These are phyloP conservation scores for Ostrea edulis DNA, from an alignment of 1,140 invertebrate species.

Conservation along the genomic window DNA sequence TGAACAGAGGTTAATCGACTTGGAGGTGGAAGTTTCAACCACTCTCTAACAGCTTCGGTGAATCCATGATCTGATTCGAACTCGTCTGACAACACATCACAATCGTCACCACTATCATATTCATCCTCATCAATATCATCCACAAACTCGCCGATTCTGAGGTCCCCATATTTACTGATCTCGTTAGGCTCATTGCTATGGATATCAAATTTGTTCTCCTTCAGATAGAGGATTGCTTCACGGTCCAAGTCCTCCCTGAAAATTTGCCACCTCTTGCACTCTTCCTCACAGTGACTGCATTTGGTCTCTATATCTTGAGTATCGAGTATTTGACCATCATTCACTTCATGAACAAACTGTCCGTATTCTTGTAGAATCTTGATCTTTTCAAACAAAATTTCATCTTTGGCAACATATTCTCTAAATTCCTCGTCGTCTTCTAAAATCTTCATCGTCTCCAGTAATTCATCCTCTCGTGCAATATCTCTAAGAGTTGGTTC, in stretches of 20 bases:
- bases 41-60: neutral
- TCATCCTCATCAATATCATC: slow-evolving; percentile 5
- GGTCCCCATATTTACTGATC: slow-evolving; percentile 22
- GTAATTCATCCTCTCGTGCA: neutral
- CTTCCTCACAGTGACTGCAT: neutral
- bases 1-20: neutral
- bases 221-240: neutral
- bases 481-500: neutral
- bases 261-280: slow-evolving; percentile 11
- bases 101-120: neutral
- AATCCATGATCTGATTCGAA: slow-evolving; percentile 3
- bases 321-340: neutral
- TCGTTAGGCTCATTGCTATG: slow-evolving; percentile 24
- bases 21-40: neutral
- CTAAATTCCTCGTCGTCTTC: neutral
- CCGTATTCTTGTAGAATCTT: neutral
- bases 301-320: neutral
- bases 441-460: neutral
- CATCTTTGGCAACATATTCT: neutral
- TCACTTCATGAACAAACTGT: neutral
- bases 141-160: slow-evolving; percentile 25
- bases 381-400: neutral
- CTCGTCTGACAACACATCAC: neutral
- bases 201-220: slow-evolving; percentile 18
- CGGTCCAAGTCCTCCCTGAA: neutral